Evolutionary conservation across 2,888 invertebrate genomes (phyloP), one percentile per base, ranked within the genome.

Genomic region (Merodon equestris): DNA sequence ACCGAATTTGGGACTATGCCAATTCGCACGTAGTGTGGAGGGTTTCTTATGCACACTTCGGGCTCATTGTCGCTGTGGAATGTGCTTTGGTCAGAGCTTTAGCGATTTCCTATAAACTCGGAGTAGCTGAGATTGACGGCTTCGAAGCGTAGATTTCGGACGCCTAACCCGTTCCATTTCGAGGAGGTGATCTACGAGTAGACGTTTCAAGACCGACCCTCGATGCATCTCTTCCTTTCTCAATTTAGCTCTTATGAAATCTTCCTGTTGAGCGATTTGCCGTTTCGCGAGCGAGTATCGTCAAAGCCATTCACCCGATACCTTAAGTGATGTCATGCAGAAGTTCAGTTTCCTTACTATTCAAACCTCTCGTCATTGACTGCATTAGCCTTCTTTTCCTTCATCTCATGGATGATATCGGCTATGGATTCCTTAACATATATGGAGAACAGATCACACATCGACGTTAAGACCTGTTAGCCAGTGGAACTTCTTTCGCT

Each of bases 391-490:
- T 98, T 98, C 86, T 95, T 96, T 56, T 92, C 91, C 87, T 98
- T 97, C 91, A 98, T 92, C 85, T 93, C 93, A 68, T 96, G 90
- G 50, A 97, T 94, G 70, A 97, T 92, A 83, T 94, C 94, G 0
- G 96, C 95, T 36, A 97, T 94, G 84, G 97, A 97, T 14, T 94
- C 94, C 88, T 98, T 97, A 64, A 97, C 97, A 85, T 98, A 98
- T 97, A 98, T 98, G 82, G 97, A 96, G 88, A 97, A 97, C 0
- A 97, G 94, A 86, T 98, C 97, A 86, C 96, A 95, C 0, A 97
- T 95, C 0, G 97, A 97, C 82, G 93, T 91, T 54, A 92, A 90
- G 10, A 92, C 91, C 85, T 93, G 92, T 57, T 92, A 91, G 1
- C 90, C 1, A 86, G 85, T 87, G 87, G 27, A 85, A 66, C 47